Base-by-base conservation (phyloP, 2,797 vertebrate species). In the Crenuchus spilurus region DNA sequence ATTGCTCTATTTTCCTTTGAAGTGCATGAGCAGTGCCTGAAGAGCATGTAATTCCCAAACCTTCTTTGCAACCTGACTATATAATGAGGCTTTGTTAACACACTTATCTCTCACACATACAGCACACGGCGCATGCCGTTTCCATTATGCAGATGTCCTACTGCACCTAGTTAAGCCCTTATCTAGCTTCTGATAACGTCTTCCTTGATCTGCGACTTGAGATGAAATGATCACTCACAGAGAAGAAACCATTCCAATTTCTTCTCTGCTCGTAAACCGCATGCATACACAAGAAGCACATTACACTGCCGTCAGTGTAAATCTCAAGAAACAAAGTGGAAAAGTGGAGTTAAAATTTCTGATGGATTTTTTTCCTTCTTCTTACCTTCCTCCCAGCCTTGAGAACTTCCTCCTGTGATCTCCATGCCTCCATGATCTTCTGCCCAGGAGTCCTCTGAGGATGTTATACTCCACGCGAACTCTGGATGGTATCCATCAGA, bases 371-470 rank as follows among this genome's bases (percentile, higher is more conserved):
- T 35, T 24, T 13, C 1, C 35, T 88, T 91, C 42, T 6, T 8
- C 41, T 88, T 92, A 94, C 93, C 93, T 93, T 93, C 91, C 84
- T 93, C 91, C 92, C 92, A 93, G 39, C 89, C 89, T 65, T 90
- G 91, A 66, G 87, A 87, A 77, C 84, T 91, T 80, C 82, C 86
- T 31, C 82, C 69, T 39, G 83, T 90, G 82, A 83, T 88, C 37
- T 84, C 78, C 1, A n/a, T 77, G 75, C 65, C 88, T 37, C 81
- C 80, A 1, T 74, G 87, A 35, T 82, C 84, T 44, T 87, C 84
- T 1, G 82, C 87, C 72, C 76, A 77, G 6, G 79, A 76, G 81
- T 90, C 85, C 4, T 89, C 87, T 0, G 88, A 85, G 26, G 89
- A 86, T 75, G 90, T 90, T 7, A 93, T 82, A 82, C 88, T 93